These are phyloP conservation scores for Malurus alboscapulatus DNA, from an alignment of 2,113 vertebrate genomes.

Conservation along the genomic window DNA sequence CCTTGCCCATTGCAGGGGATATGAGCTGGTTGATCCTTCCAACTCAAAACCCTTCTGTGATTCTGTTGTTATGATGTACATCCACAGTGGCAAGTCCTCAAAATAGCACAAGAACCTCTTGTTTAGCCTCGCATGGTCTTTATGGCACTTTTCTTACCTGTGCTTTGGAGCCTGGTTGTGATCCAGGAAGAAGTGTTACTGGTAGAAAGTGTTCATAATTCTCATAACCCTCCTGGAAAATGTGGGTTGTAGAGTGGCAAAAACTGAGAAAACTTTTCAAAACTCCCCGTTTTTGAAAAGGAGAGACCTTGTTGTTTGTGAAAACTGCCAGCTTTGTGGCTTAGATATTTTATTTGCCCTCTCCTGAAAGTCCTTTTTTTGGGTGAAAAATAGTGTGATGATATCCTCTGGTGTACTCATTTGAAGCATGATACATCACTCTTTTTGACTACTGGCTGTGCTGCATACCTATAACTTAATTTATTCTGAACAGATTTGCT, in stretches of 20 bases:
- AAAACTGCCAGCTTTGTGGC: background rate
- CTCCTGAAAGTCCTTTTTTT: background rate
- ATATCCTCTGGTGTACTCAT: background rate
- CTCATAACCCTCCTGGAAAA: background rate
- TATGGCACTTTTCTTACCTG: background rate
- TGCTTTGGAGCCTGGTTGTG: background rate
- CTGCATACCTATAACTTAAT: background rate
- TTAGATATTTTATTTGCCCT: background rate
- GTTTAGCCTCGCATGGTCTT: rapidly evolving
- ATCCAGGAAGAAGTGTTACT: background rate
- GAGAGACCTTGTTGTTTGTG: background rate
- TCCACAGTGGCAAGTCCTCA: background rate
- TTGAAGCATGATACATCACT: background rate
- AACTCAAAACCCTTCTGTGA: background rate
- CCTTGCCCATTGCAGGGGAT: background rate
- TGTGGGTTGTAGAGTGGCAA: background rate
- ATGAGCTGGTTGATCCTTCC: background rate
- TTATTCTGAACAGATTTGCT: background rate
- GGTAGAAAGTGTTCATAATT: background rate
- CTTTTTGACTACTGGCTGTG: background rate
- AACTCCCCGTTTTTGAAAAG: background rate
- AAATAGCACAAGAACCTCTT: background rate
- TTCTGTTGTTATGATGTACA: background rate
- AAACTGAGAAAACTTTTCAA: background rate
- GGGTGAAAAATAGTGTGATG: background rate